Base-by-base conservation (phyloP, 2,797 vertebrate species). In the Pteropus rufus region DNA sequence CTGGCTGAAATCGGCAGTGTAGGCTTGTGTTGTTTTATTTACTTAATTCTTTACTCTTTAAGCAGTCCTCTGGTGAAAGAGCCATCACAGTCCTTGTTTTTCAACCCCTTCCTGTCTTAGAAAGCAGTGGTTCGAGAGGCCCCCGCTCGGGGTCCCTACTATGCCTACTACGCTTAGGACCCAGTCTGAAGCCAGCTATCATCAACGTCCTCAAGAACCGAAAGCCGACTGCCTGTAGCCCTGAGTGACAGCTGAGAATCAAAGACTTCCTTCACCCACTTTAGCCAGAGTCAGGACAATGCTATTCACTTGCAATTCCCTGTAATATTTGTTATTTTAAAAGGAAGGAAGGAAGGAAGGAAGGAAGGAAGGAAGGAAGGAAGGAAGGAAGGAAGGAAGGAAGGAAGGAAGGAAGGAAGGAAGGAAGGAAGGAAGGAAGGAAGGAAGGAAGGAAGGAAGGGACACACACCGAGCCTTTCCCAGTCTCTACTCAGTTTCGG, bases 191-290 rank as follows among this genome's bases (percentile, higher is more conserved):
- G 67, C 10, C 93, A 36, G 29, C 49, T 72, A 34, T 97, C 97
- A 96, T 94, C 95, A 69, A 70, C 89, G 62, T 89, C 94, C 96
- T 93, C 95, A 95, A 97, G 97, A 97, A 96, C 94, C 60, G 94
- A 94, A 95, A 14, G 97, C 95, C 85, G 67, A 91, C 89, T 93
- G 92, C 95, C 83, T 72, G 87, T 5, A 34, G 88, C 49, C 96
- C 94, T 95, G 85, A 92, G 90, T 75, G 60, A 46, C 72, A 7
- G 4, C 54, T 2, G 5, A 46, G 46, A 36, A 65, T 60, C 88
- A 14, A 72, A 75, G 70, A 52, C 62, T 60, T 29, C 15, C 60
- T 64, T 56, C 34, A 24, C 52, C 62, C 19, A 11, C 77, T 11
- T 46, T 34, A 52, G 58, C 52, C 10, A 72, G 56, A 97, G 95